Conservation (phyloP, 1,140 invertebrate species). For the Rhizoglyphus robini region DNA sequence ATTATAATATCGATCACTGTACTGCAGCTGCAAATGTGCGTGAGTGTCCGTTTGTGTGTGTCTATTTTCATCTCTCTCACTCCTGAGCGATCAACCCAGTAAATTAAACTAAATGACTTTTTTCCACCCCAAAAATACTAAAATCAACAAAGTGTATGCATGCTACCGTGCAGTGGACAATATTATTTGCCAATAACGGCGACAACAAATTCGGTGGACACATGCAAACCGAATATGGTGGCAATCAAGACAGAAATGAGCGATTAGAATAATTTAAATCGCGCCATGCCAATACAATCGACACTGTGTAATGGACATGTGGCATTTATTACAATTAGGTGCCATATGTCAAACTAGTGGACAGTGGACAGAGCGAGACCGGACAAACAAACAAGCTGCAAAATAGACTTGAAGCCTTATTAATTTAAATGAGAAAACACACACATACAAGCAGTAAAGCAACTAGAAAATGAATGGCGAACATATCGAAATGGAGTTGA, state of each 20-base stretch:
- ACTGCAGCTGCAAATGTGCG: not conserved
- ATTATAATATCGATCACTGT: not conserved
- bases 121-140: no score
- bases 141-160: no score
- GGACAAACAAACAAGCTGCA: not conserved
- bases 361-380: no score
- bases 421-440: not conserved
- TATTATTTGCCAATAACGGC: no score
- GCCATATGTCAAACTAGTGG: not conserved
- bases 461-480: not conserved
- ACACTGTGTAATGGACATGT: not conserved
- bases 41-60: no score
- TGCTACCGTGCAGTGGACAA: no score
- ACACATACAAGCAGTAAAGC: not conserved
- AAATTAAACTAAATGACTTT: not conserved
- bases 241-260: not conserved
- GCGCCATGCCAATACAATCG: not conserved
- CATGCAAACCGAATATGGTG: not conserved
- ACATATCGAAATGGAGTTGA: not conserved
- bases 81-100: no score
- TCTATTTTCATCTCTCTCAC: no score
- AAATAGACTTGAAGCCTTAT: not conserved
- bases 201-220: not conserved
- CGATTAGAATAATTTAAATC: not conserved
- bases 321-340: not conserved